Percentiles rank a stretch among this genome's conserved stretches.
These are phyloP conservation scores for Mimumesa dahlbomi DNA, from an alignment of 2,888 invertebrate species.

Conservation along the genomic window DNA sequence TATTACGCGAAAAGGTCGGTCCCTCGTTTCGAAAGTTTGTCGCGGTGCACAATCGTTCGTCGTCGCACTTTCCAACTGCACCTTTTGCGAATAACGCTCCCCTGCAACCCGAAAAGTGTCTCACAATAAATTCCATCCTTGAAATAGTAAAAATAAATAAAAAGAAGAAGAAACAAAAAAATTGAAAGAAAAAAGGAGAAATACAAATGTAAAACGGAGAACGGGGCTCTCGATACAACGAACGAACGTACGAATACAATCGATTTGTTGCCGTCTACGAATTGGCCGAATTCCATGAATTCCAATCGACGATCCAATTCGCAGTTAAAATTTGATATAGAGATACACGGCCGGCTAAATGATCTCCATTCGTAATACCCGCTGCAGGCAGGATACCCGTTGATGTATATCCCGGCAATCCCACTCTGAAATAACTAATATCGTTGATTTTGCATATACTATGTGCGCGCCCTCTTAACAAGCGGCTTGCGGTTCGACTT, in stretches of 20 bases:
- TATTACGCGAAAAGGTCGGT: background rate
- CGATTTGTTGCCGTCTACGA: constrained; percentile 37
- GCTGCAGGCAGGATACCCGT: background rate
- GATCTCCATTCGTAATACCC: constrained; percentile 34
- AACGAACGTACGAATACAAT: background rate
- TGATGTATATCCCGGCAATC: constrained; percentile 15
- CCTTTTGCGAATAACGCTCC: too few relatives aligned
- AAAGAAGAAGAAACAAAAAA: too few relatives aligned
- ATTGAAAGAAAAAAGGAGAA: too few relatives aligned
- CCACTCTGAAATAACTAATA: constrained; percentile 18
- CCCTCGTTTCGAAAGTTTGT: too few relatives aligned
- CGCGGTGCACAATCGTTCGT: background rate
- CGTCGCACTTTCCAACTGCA: too few relatives aligned
- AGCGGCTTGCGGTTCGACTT: constrained; percentile 11
- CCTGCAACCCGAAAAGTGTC: too few relatives aligned
- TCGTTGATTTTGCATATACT: constrained; percentile 8
- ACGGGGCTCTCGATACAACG: background rate
- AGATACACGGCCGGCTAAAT: constrained; percentile 31
- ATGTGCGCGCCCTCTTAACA: background rate
- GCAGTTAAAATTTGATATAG: constrained; percentile 44
- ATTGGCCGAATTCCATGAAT: constrained; percentile 45
- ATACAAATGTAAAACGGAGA: background rate
- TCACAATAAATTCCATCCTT: constrained; percentile 9
- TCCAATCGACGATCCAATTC: constrained; percentile 39
- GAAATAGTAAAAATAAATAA: too few relatives aligned